Base-by-base conservation (phyloP, 2,113 vertebrate species). In the Athene cunicularia region DNA sequence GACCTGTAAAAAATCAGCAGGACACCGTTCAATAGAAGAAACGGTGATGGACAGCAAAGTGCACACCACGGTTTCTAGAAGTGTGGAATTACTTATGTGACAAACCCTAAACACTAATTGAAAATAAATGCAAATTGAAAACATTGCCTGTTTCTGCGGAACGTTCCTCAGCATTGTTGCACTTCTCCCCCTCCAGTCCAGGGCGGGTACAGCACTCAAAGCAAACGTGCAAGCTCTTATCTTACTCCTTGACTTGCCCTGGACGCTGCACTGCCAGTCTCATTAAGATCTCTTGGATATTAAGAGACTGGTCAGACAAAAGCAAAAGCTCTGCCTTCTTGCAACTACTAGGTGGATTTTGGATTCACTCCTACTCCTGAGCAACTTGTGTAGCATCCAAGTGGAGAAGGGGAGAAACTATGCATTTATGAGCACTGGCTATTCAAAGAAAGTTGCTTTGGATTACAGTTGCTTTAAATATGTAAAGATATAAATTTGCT, bases 261-360 rank as follows among this genome's bases (percentile, higher is more conserved):
- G 77, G 26, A 9, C 0, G 1, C 12, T 2, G 43, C 3, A 1
- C 3, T 37, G 49, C 13, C 68, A 26, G 7, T 14, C 58, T 56
- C 50, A 30, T 13, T 18, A 15, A 58, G 14, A 67, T 35, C 24
- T 83, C 49, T 14, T 11, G 28, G n/a, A 2, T 37, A 28, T 37
- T 26, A 47, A 41, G 12, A 22, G 52, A 32, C 14, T 6, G 22
- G 8, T 11, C 52, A 47, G 45, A 47, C 8, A 75, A 63, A 55
- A 18, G 26, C 37, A 75, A 79, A 66, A 88, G 2, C 28, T 90
- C 22, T 6, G 14, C 7, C 43, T 63, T 62, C 70, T 32, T 82
- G 39, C 15, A 60, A 6, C 49, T 37, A 7, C 49, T 21, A 11
- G 26, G 35, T 64, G 28, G 37, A 41, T 85, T 86, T 82, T 22